phyloP scores from a whole-genome alignment of 2,888 invertebrate species.

The Tinea pellionella region DNA sequence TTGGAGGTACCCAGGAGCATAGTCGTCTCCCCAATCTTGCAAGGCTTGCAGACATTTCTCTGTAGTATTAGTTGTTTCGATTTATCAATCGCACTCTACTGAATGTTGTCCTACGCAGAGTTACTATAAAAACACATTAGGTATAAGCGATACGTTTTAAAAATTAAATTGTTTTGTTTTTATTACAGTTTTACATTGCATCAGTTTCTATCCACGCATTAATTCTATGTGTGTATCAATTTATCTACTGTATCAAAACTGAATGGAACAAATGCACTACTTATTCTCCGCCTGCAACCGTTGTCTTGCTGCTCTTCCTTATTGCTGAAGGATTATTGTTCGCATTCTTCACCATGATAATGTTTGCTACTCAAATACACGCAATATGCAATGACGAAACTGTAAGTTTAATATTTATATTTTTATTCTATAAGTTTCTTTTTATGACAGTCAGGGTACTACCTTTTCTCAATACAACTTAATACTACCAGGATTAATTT shows the following conservation, averaged over 20 bases:
- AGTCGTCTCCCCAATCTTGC: too few species aligned
- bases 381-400: conserved; percentile 99
- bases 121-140: too few species aligned
- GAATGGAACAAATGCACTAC: conserved; percentile 96
- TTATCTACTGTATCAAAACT: conserved; percentile 90
- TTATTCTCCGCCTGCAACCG: conserved; percentile 95
- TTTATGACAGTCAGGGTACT: too few species aligned
- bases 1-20: too few species aligned
- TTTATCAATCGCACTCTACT: too few species aligned
- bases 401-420: conserved; percentile 55
- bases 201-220: conserved; percentile 94
- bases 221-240: conserved; percentile 91
- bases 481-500: too few species aligned
- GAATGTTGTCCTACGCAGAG: too few species aligned
- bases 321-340: conserved; percentile 95
- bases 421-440: too few species aligned
- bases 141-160: too few species aligned
- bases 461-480: too few species aligned
- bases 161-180: conserved; percentile 5
- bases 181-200: conserved; percentile 95
- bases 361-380: conserved; percentile 96
- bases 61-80: too few species aligned
- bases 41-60: too few species aligned
- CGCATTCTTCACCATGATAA: conserved; percentile 97
- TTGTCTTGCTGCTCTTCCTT: conserved; percentile 89